Percentiles rank a stretch among this genome's conserved stretches.
Conservation (phyloP, 2,888 invertebrate genomes). For the Hymenopus coronatus region DNA sequence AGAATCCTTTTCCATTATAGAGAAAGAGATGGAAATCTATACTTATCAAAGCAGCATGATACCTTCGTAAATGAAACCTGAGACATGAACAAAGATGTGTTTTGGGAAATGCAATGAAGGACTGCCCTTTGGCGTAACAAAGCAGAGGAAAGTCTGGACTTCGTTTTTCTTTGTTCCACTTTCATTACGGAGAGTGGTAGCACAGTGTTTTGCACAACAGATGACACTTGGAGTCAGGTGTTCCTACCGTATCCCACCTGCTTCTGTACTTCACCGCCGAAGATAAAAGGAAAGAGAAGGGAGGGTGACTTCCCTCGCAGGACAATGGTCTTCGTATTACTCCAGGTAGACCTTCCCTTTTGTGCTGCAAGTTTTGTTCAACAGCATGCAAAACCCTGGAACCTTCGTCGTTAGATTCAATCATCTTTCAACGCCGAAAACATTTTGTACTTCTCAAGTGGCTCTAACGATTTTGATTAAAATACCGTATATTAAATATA, state of each 20-base stretch:
- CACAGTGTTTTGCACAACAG: not conserved
- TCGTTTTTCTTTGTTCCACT: not conserved
- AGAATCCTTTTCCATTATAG: too few relatives aligned
- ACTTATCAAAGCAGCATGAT: not conserved
- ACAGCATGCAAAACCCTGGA: too few relatives aligned
- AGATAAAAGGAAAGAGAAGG: not conserved
- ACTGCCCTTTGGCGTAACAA: not conserved
- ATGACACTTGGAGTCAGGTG: not conserved
- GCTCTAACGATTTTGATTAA: too few relatives aligned
- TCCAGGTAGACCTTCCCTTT: too few relatives aligned
- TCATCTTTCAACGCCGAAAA: too few relatives aligned
- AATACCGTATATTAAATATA: too few relatives aligned
- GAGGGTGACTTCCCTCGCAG: not conserved
- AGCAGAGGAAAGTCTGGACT: not conserved
- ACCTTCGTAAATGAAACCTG: not conserved
- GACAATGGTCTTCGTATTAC: not conserved
- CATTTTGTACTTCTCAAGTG: too few relatives aligned
- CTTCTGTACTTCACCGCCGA: not conserved
- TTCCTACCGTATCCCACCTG: not conserved
- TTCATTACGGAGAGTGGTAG: not conserved
- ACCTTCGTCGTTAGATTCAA: too few relatives aligned
- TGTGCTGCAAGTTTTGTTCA: too few relatives aligned
- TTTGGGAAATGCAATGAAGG: not conserved
- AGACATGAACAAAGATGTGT: not conserved
- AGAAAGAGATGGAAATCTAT: not conserved